These are phyloP conservation scores for Aulostomus chinensis DNA, from an alignment of 2,797 vertebrate species.

Conservation along the genomic window DNA sequence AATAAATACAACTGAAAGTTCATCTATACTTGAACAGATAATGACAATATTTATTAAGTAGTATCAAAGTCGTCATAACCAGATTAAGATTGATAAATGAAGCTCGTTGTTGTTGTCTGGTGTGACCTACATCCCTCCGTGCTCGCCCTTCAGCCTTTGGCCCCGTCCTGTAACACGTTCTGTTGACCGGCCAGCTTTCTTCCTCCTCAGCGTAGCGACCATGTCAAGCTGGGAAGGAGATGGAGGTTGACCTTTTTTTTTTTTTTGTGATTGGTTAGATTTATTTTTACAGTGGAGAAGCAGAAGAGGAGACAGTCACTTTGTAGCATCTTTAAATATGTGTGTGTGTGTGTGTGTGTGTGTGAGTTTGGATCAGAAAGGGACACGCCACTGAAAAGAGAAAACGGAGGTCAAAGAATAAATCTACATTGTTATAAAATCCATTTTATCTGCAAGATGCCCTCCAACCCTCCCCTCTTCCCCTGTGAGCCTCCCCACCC, in stretches of 20 bases:
- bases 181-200: conserved; percentile 38
- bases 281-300: conserved; percentile 1
- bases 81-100: conserved; percentile 55
- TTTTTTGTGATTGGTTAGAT: not conserved
- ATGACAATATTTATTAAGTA: conserved; percentile 1
- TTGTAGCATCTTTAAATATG: conserved; percentile 71
- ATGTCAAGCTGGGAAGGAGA: conserved; percentile 33
- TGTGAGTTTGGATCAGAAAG: conserved; percentile 82
- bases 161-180: conserved; percentile 39
- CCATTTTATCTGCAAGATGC: conserved; percentile 89
- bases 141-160: conserved; percentile 44
- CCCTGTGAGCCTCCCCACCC: not conserved
- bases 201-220: conserved; percentile 19
- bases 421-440: conserved; percentile 78
- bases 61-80: conserved; percentile 31
- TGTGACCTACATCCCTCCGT: conserved; percentile 32
- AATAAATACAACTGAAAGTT: no score
- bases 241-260: not conserved
- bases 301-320: conserved; percentile 56
- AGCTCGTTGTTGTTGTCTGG: conserved; percentile 35
- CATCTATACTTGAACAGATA: not conserved
- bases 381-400: conserved; percentile 83
- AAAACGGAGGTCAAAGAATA: conserved; percentile 89
- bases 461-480: conserved; percentile 29
- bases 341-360: conserved; percentile 31